Conservation (phyloP, 2,888 invertebrate genomes). For the Leucoma salicis region DNA sequence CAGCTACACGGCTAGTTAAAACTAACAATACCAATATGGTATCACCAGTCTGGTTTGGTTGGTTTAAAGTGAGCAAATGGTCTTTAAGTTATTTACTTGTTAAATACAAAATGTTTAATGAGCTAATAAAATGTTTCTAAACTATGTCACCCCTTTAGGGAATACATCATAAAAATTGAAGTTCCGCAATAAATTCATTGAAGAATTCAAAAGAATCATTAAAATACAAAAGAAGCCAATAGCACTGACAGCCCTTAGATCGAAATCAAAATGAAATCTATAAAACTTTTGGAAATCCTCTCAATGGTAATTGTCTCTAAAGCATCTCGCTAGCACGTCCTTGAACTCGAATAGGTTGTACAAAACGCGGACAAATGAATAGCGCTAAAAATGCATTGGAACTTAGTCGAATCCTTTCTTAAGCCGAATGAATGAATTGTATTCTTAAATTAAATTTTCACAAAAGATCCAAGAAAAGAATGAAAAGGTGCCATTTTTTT, state of each 20-base stretch:
- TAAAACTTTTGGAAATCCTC: constrained; percentile 38
- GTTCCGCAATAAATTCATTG: constrained; percentile 25
- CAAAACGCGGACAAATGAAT: constrained; percentile 46
- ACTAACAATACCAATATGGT: too few species aligned
- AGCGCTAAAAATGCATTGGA: constrained; percentile 47
- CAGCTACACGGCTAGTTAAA: too few species aligned
- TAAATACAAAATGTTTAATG: too few species aligned
- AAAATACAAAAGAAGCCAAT: constrained; percentile 33
- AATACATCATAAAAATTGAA: background rate
- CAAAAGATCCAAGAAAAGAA: constrained; percentile 55
- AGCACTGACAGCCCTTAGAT: constrained; percentile 31
- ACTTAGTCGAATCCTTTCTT: constrained; percentile 42
- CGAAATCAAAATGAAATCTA: constrained; percentile 39
- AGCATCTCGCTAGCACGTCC: constrained; percentile 38
- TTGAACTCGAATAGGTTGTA: constrained; percentile 34
- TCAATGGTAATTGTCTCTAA: constrained; percentile 39
- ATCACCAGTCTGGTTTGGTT: too few species aligned
- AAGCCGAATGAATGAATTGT: constrained; percentile 41
- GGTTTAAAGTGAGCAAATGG: too few species aligned
- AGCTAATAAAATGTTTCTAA: too few species aligned
- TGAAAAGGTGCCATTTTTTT: constrained; percentile 54
- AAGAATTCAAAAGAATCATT: constrained; percentile 31
- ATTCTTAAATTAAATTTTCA: constrained; percentile 63
- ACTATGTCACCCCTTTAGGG: too few species aligned
- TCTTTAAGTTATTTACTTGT: too few species aligned